phyloP scores from a whole-genome alignment of 2,888 invertebrate species.

The Axea sp. region DNA sequence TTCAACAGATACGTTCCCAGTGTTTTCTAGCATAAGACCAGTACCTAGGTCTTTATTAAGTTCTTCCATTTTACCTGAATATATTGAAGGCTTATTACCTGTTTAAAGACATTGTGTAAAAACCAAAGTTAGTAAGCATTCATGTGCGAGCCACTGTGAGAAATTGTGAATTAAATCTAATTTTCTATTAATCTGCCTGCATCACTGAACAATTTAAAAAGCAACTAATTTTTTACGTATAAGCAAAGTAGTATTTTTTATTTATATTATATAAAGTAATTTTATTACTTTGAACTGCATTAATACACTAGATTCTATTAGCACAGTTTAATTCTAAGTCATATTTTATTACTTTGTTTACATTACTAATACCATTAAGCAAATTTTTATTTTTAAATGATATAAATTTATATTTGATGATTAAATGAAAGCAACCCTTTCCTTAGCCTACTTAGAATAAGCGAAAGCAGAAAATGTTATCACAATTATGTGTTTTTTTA shows the following conservation, averaged over 20 bases:
- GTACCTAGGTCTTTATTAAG: slow-evolving; percentile 74
- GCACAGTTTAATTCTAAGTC: too few species aligned
- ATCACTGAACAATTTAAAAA: slow-evolving; percentile 1
- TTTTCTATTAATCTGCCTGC: slow-evolving; percentile 1
- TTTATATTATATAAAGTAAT: too few species aligned
- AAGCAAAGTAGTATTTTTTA: too few species aligned
- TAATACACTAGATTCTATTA: too few species aligned
- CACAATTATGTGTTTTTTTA: slow-evolving; percentile 22
- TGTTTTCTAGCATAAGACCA: slow-evolving; percentile 72
- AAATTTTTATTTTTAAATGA: too few species aligned
- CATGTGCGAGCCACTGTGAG: slow-evolving; percentile 62
- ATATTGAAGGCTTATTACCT: slow-evolving; percentile 77
- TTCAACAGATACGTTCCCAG: slow-evolving; percentile 72
- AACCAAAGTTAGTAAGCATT: slow-evolving; percentile 74
- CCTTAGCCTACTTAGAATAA: too few species aligned
- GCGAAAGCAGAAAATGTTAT: slow-evolving; percentile 36
- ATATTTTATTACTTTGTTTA: too few species aligned
- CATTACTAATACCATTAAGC: too few species aligned
- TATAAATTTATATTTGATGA: too few species aligned
- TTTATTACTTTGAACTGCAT: too few species aligned
- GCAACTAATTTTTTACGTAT: too few species aligned
- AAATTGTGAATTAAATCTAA: slow-evolving; percentile 34
- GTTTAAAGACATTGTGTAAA: slow-evolving; percentile 73
- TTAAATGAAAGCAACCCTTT: neutral
- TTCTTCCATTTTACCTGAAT: slow-evolving; percentile 79